phyloP scores from a whole-genome alignment of 2,888 invertebrate genomes.

The Agriopis marginaria region DNA sequence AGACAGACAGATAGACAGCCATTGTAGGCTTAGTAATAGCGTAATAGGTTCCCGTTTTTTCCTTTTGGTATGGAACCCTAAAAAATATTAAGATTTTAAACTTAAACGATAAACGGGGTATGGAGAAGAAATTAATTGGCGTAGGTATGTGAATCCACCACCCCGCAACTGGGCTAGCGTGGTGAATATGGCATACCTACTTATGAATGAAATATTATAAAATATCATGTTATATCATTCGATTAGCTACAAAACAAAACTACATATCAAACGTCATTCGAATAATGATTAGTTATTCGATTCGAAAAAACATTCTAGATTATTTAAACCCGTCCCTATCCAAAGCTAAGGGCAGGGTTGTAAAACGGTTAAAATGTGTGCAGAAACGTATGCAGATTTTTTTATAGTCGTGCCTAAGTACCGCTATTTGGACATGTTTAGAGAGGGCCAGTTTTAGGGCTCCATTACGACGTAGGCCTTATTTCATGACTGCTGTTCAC shows the following conservation, averaged over 20 bases:
- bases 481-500: not conserved
- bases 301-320: not conserved
- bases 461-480: conserved; percentile 8
- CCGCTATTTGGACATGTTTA: conserved; percentile 20
- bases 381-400: conserved; percentile 27
- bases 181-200: too few species aligned
- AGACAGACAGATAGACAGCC: too few species aligned
- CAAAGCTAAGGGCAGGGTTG: conserved; percentile 14
- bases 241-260: not conserved
- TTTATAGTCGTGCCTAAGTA: conserved; percentile 16
- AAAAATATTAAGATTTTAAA: too few species aligned
- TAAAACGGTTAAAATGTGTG: conserved; percentile 28
- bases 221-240: too few species aligned
- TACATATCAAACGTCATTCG: not conserved
- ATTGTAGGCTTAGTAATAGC: too few species aligned
- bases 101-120: too few species aligned
- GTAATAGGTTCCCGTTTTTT: too few species aligned
- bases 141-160: too few species aligned
- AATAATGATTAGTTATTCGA: not conserved
- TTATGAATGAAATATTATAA: too few species aligned
- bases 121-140: too few species aligned
- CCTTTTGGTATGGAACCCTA: too few species aligned
- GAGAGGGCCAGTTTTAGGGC: conserved; percentile 10
- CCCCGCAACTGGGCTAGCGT: too few species aligned
- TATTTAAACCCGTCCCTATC: not conserved